Evolutionary conservation across 2,888 invertebrate genomes (phyloP), one percentile per base, ranked within the genome.

Genomic region (Malthinus flaveolus): DNA sequence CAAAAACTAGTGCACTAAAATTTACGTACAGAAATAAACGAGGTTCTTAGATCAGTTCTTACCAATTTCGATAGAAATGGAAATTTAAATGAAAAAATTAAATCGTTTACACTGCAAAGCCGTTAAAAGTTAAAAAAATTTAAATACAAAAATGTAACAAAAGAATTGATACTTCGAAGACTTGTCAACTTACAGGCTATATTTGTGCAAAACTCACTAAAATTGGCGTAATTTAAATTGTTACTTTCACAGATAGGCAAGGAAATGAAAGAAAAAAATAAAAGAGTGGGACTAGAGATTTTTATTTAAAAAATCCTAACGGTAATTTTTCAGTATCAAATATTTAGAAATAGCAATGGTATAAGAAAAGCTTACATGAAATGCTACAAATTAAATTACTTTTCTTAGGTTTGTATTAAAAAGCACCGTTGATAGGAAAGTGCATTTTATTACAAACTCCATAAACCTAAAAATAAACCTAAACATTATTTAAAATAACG

Each of bases 231-330:
- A 46, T 46, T 23, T 23, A 54, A 59, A 50, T 37, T 45, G 52
- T 62, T 59, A 66, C 62, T 65, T 68, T 64, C 64, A 44, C 42
- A 51, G 44, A 51, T 45, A 55, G 55, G 48, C 32, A 32, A 33
- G 53, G 54, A 47, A 61, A 54, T 62, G 60, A 57, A 73, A 73
- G 71, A 72, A 62, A 63, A 67, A 64, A 66, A 66, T 73, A 74
- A 72, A 72, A 23, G 82, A 83, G 83, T 83, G 83, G 84, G 85
- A 86, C 86, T 86, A 86, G 85, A 85, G 84, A 84, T 83, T 84
- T 84, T 81, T 75, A 75, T 77, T 76, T 76, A 76, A 78, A 78
- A 78, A 78, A 76, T 74, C 77, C 76, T 78, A 77, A 76, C 73
- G 82, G 82, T 82, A 82, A 81, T 79, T 78, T 81, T 81, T 83